phyloP scores from a whole-genome alignment of 1,140 invertebrate species.

The fruit fly (Drosophila melanogaster) region Release_6_plus_ISO1_MT NC_004354.4:7034001-7034500 shows the following conservation, averaged over 20 bases:
- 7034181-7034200: neutral
- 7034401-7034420: too few species aligned
- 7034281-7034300: neutral
- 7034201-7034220: neutral
- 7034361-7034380: too few species aligned
- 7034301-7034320: neutral
- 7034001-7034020: neutral
- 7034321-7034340: neutral
- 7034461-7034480: neutral
- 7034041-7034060: neutral
- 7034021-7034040: neutral
- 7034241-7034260: constrained; percentile 4
- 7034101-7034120: neutral
- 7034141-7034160: neutral
- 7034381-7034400: too few species aligned
- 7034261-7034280: constrained; percentile 12
- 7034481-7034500: neutral
- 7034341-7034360: neutral
- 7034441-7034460: neutral
- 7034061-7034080: constrained; percentile 44
- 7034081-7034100: constrained; percentile 56
- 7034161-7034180: constrained; percentile 33
- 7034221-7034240: neutral
- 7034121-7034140: neutral
- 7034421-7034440: too few species aligned